phyloP scores from a whole-genome alignment of 2,888 invertebrate species.

The Leptopilina syphax region DNA sequence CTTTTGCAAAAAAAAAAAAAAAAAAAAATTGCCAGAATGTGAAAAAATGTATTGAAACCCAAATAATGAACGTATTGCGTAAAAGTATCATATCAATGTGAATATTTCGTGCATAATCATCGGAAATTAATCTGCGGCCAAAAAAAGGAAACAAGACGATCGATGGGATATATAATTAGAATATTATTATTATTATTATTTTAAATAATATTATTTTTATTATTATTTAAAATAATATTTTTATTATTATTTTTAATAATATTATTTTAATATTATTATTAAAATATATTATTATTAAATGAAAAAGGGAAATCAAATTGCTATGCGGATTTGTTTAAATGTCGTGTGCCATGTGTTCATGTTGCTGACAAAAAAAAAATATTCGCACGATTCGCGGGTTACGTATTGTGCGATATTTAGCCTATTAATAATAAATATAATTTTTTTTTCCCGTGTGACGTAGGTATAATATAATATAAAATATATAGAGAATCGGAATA shows the following conservation, averaged over 20 bases:
- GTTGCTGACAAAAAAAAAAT: slow-evolving; percentile 53
- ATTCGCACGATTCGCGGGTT: slow-evolving; percentile 58
- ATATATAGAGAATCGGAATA: slow-evolving; percentile 68
- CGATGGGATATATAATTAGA: slow-evolving; percentile 12
- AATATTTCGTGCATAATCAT: slow-evolving; percentile 44
- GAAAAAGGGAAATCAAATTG: slow-evolving; percentile 21
- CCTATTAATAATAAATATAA: slow-evolving; percentile 42
- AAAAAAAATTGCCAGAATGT: neutral
- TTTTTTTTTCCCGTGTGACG: slow-evolving; percentile 61
- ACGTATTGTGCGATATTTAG: slow-evolving; percentile 59
- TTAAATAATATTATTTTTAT: too few relatives aligned
- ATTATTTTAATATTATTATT: too few relatives aligned
- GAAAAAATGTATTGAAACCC: neutral
- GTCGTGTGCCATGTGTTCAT: slow-evolving; percentile 64
- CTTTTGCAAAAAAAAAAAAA: neutral
- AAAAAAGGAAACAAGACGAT: slow-evolving; percentile 26
- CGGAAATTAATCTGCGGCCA: slow-evolving; percentile 30
- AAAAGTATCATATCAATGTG: slow-evolving; percentile 31
- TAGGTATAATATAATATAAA: slow-evolving; percentile 59
- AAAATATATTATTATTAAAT: too few relatives aligned
- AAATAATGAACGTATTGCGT: neutral
- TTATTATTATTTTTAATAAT: too few relatives aligned
- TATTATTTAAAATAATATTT: neutral
- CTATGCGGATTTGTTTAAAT: slow-evolving; percentile 45
- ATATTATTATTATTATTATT: neutral